Base-by-base conservation (phyloP, 2,888 invertebrate genomes). In the Macrophya alboannulata region DNA sequence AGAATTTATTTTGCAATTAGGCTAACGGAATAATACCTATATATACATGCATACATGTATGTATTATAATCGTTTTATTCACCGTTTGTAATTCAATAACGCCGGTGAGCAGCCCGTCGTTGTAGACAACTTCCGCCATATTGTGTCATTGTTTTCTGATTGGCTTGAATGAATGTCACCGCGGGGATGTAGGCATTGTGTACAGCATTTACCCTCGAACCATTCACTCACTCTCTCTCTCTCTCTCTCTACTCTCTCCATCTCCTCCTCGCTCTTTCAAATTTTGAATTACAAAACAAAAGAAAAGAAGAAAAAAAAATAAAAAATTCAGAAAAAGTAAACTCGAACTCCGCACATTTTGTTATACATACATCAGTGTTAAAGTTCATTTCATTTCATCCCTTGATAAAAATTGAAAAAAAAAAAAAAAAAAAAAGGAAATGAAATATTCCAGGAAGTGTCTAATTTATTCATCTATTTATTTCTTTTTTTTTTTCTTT, bases 121-220 rank as follows among this genome's bases (percentile, higher is more conserved):
- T 62, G 81, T 81, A 81, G 59, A 62, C 81, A 81, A 81, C 81
- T 81, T 81, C 81, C 81, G 81, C 37, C 51, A 25, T 81, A 81
- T 62, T 81, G 81, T 81, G 59, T 40, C 59, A 81, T 81, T 81
- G 81, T 81, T 81, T 81, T 81, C 51, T 81, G 81, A 81, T 81
- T 81, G 81, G 81, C 81, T 81, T 62, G 21, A 74, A 62, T 81
- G 81, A 81, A 81, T 62, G 62, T 81, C 81, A 81, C 62, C 8
- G 15, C 81, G 62, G 43, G 59, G 31, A 10, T 12, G 3, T 40
- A 40, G 12, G 55, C 31, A 17, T 37, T 51, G 48, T 31, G 21
- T 17, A 15, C 12, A 43, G 15, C 55, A 79, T 59, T 79, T 76
- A 15, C 62, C 62, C 62, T 62, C 25, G 48, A 10, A 45, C 40